Percentiles rank a stretch among this genome's conserved stretches.
Evolutionary conservation across 2,888 invertebrate genomes (phyloP).

Genomic region (Hirtodrosophila trivittata): DNA sequence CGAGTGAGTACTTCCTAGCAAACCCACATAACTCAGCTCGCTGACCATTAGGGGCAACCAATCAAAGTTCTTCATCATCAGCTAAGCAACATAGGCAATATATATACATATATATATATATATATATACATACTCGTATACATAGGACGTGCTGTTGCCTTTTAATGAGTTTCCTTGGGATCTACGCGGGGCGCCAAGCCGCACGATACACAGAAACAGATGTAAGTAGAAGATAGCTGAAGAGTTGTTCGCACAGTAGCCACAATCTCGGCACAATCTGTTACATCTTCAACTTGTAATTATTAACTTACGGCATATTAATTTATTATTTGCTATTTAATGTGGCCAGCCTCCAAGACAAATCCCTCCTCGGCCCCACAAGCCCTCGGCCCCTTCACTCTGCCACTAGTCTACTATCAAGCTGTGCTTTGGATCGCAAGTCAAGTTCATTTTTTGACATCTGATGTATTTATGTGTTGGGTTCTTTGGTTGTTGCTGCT

Average conservation of each 20-base stretch:
- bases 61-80: slow-evolving; percentile 21
- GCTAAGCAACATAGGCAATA: slow-evolving; percentile 8
- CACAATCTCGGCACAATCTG: slow-evolving; percentile 67
- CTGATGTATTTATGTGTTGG: slow-evolving; percentile 78
- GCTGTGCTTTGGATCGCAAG: slow-evolving; percentile 54
- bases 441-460: slow-evolving; percentile 77
- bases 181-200: slow-evolving; percentile 40
- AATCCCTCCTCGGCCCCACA: slow-evolving; percentile 8
- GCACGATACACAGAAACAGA: slow-evolving; percentile 35
- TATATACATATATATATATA: slow-evolving; percentile 1
- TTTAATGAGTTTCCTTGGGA: slow-evolving; percentile 73
- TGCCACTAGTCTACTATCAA: slow-evolving; percentile 26
- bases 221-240: slow-evolving; percentile 44
- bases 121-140: not conserved
- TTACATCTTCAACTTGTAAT: slow-evolving; percentile 70
- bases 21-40: slow-evolving; percentile 5
- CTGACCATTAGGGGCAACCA: slow-evolving; percentile 26
- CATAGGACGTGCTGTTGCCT: slow-evolving; percentile 40
- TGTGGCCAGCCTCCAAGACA: slow-evolving; percentile 66
- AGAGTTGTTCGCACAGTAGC: slow-evolving; percentile 64
- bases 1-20: not conserved
- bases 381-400: slow-evolving; percentile 1
- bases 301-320: slow-evolving; percentile 79
- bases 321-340: slow-evolving; percentile 79
- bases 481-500: slow-evolving; percentile 9